phyloP scores from a whole-genome alignment of 2,113 vertebrate species.

The Aspidoscelis tigris region DNA sequence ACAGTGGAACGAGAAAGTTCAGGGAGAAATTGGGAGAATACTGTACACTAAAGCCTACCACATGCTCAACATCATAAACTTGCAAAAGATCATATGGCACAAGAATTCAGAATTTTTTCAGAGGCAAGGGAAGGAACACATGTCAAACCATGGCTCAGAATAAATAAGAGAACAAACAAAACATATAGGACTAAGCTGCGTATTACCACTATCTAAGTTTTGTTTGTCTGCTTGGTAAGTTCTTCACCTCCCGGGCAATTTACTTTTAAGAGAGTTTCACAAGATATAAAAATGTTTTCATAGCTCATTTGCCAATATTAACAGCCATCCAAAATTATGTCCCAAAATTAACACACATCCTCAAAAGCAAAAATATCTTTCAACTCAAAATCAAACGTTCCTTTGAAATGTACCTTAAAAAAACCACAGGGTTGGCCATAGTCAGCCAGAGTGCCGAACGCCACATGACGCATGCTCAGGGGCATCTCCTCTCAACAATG shows the following conservation, averaged over 20 bases:
- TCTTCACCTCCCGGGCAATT: background rate
- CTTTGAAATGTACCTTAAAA: slow-evolving; percentile 37
- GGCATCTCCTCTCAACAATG: slow-evolving; percentile 66
- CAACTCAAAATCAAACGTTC: slow-evolving; percentile 4
- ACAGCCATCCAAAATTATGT: slow-evolving; percentile 22
- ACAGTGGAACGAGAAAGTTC: background rate
- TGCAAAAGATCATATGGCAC: too few relatives aligned
- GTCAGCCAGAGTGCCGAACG: slow-evolving; percentile 59
- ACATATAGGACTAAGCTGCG: background rate
- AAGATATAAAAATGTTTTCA: slow-evolving; percentile 7
- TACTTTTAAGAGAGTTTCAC: background rate
- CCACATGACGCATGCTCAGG: fast-evolving
- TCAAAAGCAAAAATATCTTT: slow-evolving; percentile 14
- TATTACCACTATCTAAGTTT: background rate
- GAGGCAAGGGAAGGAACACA: too few relatives aligned
- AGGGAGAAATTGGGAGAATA: background rate
- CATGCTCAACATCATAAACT: too few relatives aligned
- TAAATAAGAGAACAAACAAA: background rate
- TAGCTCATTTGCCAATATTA: background rate
- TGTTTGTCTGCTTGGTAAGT: background rate
- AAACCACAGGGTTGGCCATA: slow-evolving; percentile 6
- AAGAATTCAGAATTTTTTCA: too few relatives aligned
- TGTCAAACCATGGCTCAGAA: background rate
- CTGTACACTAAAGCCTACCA: background rate
- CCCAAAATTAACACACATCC: slow-evolving; percentile 4